These are phyloP conservation scores for Ophraella communa DNA, from an alignment of 2,888 invertebrate species.

Conservation along the genomic window DNA sequence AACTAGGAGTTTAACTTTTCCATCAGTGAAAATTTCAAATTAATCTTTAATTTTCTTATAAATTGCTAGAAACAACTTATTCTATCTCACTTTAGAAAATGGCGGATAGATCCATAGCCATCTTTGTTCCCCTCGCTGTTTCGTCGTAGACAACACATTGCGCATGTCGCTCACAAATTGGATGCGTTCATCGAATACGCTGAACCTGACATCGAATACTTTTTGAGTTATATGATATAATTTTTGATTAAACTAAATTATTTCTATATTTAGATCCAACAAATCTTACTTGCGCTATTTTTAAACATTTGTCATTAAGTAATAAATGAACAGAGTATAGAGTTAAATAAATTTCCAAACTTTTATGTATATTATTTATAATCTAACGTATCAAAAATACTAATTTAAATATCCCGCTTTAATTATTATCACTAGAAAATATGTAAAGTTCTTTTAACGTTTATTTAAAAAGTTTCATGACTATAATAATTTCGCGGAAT, in stretches of 20 bases:
- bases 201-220: constrained; percentile 18
- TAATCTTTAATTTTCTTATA: constrained; percentile 44
- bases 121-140: constrained; percentile 57
- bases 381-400: no score
- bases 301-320: constrained; percentile 15
- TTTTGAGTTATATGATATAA: constrained; percentile 21
- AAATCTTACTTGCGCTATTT: constrained; percentile 18
- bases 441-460: no score
- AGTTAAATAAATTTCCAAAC: no score
- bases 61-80: constrained; percentile 56
- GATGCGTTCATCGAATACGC: constrained; percentile 25
- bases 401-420: no score
- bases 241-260: constrained; percentile 13
- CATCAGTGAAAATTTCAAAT: constrained; percentile 32
- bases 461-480: background rate
- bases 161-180: constrained; percentile 31
- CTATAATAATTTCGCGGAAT: background rate
- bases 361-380: no score
- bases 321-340: no score
- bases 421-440: no score
- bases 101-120: constrained; percentile 60
- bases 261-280: constrained; percentile 1
- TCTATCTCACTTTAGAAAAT: constrained; percentile 63
- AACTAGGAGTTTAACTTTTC: constrained; percentile 14
- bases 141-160: constrained; percentile 6